Conservation (phyloP, 2,113 vertebrate genomes). For the Helogale parvula region DNA sequence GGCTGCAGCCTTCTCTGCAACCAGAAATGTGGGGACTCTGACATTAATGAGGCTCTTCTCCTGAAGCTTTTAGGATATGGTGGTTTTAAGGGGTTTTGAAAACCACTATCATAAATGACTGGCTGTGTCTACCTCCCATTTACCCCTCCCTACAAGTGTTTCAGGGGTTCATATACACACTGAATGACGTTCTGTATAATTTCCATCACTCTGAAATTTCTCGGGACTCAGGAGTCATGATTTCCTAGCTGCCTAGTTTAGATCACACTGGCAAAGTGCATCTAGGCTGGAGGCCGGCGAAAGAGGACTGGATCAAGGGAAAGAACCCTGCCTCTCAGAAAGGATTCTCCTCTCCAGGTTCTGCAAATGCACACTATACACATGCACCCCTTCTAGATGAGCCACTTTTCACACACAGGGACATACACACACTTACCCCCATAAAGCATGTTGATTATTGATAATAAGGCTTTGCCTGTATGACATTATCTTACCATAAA, state of each 20-base stretch:
- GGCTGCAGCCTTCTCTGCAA: not conserved
- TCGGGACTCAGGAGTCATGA: not conserved
- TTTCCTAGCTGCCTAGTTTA: not conserved
- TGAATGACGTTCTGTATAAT: not conserved
- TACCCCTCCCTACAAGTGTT: not conserved
- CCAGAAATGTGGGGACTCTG: not conserved
- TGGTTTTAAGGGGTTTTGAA: constrained; percentile 27
- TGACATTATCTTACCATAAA: not conserved
- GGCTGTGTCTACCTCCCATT: not conserved
- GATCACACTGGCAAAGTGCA: not conserved
- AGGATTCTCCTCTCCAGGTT: not conserved
- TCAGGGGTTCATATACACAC: not conserved
- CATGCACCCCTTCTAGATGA: not conserved
- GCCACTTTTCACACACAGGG: not conserved
- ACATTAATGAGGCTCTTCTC: not conserved
- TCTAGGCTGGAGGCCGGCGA: not conserved
- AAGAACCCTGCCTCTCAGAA: not conserved
- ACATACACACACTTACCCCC: not conserved
- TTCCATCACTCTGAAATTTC: not conserved
- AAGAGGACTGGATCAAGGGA: not conserved
- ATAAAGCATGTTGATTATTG: not conserved
- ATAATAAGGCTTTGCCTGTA: not conserved
- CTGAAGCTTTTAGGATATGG: not conserved
- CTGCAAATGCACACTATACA: not conserved
- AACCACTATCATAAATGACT: not conserved